Evolutionary conservation across 2,888 invertebrate species (phyloP), one percentile per base, ranked within the genome.

Genomic region (Diabrotica balteata): DNA sequence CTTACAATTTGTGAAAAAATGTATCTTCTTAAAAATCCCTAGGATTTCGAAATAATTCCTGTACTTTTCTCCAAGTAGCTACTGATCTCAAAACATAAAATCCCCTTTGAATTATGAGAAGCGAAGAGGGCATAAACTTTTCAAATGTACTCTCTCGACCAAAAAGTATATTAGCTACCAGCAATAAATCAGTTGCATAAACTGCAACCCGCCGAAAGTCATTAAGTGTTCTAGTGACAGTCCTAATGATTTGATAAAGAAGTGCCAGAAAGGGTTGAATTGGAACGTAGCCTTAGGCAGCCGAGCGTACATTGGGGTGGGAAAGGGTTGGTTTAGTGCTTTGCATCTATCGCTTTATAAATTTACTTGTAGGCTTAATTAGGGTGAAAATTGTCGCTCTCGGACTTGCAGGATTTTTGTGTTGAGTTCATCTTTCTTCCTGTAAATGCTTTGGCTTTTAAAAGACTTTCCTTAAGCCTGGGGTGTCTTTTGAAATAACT

Each of bases 161-260:
- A 54, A 54, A 54, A 54, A 54, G 54, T 54, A 54, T 54, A 54
- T 54, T 54, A 54, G 10, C 42, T 43, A 54, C 10, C 54, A 47
- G 47, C 45, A 73, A 80, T 81, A 81, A 81, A 81, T 81, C 80
- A 76, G 69, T 59, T 58, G 58, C 59, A 61, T 72, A 81, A 82
- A 82, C 80, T 80, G 78, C 80, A 77, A 64, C 55, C 45, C 45
- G 55, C 17, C 46, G 64, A 64, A 81, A 81, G 82, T 83, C 82
- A 82, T 82, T 83, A 82, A 83, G 80, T 80, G 75, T 72, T 74
- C 68, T 76, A 78, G 80, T 80, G 82, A 83, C 83, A 82, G 79
- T 77, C 72, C 79, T 82, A 83, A 83, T 83, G 83, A 83, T 79
- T 81, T 80, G 83, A 83, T 83, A 83, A 83, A 82, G 82, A 82